These are phyloP conservation scores for Formica selysi DNA, from an alignment of 1,140 invertebrate genomes.

Conservation along the genomic window DNA sequence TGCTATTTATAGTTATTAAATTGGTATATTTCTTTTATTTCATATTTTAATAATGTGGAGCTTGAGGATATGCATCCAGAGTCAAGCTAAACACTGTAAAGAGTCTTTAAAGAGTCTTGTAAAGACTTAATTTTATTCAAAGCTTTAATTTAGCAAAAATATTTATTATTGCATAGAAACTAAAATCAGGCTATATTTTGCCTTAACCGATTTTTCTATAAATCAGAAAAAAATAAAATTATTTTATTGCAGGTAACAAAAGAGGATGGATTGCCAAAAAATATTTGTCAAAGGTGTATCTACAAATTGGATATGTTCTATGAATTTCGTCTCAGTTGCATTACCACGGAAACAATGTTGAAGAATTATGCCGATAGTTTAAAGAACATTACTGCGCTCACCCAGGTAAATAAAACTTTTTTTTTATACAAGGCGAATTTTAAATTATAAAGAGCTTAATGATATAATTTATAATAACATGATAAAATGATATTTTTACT, in stretches of 20 bases:
- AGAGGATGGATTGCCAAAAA: conserved; percentile 90
- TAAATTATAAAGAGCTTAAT: background rate
- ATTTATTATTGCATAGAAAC: no score
- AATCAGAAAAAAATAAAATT: background rate
- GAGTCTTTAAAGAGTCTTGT: background rate
- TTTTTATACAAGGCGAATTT: background rate
- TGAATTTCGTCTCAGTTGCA: conserved; percentile 89
- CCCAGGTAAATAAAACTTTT: conserved; percentile 85
- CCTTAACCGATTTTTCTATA: background rate
- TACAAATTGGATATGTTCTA: conserved; percentile 89
- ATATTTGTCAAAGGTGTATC: conserved; percentile 90
- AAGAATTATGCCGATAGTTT: conserved; percentile 90
- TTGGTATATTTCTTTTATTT: background rate
- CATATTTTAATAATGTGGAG: background rate
- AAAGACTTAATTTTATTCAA: background rate
- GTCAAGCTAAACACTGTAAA: background rate
- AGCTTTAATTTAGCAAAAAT: background rate
- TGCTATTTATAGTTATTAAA: background rate
- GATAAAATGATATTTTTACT: no score
- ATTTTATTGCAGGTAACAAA: conserved; percentile 88
- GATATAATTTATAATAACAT: no score
- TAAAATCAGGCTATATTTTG: background rate
- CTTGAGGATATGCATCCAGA: background rate
- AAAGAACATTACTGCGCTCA: conserved; percentile 89
- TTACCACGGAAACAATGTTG: conserved; percentile 89